Conservation (phyloP, 1,140 invertebrate genomes). For the Macrobrachium nipponense region DNA sequence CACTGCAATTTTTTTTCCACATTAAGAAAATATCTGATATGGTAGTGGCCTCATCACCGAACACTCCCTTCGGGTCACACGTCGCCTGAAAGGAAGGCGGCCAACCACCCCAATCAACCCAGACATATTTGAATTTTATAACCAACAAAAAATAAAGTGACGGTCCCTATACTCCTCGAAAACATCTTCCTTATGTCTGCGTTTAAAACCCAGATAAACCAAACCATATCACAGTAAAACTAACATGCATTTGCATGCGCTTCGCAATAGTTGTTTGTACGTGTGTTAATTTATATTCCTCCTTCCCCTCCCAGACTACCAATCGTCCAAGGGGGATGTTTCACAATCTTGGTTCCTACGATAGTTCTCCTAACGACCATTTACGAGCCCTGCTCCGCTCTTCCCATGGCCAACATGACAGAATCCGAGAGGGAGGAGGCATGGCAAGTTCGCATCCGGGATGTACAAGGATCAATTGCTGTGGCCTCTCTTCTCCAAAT, state of each 20-base stretch:
- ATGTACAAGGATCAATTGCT: constrained; percentile 87
- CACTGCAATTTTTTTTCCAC: no score
- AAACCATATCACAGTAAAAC: neutral
- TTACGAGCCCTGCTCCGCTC: constrained; percentile 79
- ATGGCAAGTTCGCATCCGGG: constrained; percentile 84
- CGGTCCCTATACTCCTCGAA: no score
- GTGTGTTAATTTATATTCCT: neutral
- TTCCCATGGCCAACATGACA: constrained; percentile 40
- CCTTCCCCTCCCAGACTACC: constrained; percentile 72
- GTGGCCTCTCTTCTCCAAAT: constrained; percentile 83
- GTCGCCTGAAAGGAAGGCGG: no score
- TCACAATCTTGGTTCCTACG: constrained; percentile 86
- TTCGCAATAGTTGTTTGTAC: neutral
- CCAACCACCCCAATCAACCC: no score
- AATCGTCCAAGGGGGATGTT: constrained; percentile 83
- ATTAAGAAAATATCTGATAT: no score
- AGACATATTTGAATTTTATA: no score
- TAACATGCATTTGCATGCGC: neutral
- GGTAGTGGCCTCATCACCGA: no score
- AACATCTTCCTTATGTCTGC: no score
- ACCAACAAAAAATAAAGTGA: no score
- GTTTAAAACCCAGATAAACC: no score
- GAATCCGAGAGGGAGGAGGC: constrained; percentile 74
- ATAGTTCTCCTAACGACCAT: constrained; percentile 82
- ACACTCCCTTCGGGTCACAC: no score